Evolutionary conservation across 2,888 invertebrate genomes (phyloP), one percentile per base, ranked within the genome.

Genomic region (Aplocera efformata): DNA sequence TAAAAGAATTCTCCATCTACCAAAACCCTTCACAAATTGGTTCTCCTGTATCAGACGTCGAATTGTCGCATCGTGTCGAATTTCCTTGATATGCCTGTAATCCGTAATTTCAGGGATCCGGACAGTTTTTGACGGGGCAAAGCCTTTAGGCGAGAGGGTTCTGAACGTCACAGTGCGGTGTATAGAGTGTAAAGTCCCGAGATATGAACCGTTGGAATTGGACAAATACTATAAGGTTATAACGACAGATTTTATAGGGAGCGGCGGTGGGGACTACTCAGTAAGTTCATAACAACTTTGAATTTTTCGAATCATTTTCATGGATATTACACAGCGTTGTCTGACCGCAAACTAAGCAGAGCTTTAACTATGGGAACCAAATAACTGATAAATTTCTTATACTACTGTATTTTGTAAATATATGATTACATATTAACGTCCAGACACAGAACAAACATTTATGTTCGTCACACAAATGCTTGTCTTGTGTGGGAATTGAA

Each of bases 251-350:
- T 94, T 91, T 58, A 58, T 94, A 31, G 84, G 83, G 0, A 73
- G 66, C 23, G 94, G 94, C 1, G 94, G 94, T 0, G 94, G 94
- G 56, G 91, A 91, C 1, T 94, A 88, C 58, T 58, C 67, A 10
- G 88, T 90, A 61, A 80, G 91, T 59, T 53, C 25, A 6, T 5
- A 1, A 8, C 5, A 5, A 17, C 6, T 26, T 7, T 10, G 21
- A 30, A 30, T 9, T 2, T 7, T 5, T 22, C 7, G 1, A 22
- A 22, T 22, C 3, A 17, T 17, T 3, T 3, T 3, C 13, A 17
- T 5, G 5, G 2, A 3, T 5, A 17, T 17, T 17, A 17, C 5
- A 3, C 13, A 3, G 13, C 13, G 13, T 3, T 17, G 13, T 2
- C n/a, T 2, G 13, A 17, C 13, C 5, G 5, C 13, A 3, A 7